A percentile compares a stretch with the other conserved stretches of the same genome.
phyloP scores from a whole-genome alignment of 2,113 vertebrate species.

The Mesembrinibis cayennensis region DNA sequence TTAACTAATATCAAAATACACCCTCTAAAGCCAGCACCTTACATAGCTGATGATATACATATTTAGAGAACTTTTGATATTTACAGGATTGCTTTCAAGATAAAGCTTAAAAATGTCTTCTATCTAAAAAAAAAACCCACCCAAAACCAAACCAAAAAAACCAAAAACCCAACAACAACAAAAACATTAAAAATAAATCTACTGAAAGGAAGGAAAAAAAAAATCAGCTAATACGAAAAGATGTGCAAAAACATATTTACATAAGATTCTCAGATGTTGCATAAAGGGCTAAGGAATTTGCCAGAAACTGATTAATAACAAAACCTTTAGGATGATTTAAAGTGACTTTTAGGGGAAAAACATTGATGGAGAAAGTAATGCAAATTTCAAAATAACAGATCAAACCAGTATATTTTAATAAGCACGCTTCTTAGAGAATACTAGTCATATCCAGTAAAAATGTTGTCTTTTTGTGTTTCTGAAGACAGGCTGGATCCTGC shows the following conservation, averaged over 20 bases:
- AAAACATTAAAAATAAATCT: background rate
- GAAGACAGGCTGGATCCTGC: background rate
- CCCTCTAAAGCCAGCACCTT: background rate
- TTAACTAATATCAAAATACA: constrained; percentile 2
- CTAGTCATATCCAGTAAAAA: background rate
- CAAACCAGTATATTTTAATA: background rate
- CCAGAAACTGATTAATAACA: background rate
- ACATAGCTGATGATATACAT: background rate
- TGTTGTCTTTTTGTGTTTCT: background rate
- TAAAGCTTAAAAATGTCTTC: background rate
- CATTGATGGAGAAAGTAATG: background rate
- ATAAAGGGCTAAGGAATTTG: background rate
- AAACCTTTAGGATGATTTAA: background rate
- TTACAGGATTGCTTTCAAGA: background rate
- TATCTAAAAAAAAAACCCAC: background rate
- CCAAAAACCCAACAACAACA: background rate
- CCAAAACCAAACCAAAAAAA: too few species aligned
- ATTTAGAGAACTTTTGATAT: background rate
- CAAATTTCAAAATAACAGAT: background rate
- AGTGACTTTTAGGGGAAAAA: background rate
- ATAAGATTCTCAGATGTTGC: background rate
- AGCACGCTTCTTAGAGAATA: background rate
- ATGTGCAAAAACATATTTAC: background rate
- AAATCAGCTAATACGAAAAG: background rate
- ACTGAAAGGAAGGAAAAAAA: background rate